phyloP scores from a whole-genome alignment of 1,140 invertebrate genomes.

The Pogonomyrmex barbatus region DNA sequence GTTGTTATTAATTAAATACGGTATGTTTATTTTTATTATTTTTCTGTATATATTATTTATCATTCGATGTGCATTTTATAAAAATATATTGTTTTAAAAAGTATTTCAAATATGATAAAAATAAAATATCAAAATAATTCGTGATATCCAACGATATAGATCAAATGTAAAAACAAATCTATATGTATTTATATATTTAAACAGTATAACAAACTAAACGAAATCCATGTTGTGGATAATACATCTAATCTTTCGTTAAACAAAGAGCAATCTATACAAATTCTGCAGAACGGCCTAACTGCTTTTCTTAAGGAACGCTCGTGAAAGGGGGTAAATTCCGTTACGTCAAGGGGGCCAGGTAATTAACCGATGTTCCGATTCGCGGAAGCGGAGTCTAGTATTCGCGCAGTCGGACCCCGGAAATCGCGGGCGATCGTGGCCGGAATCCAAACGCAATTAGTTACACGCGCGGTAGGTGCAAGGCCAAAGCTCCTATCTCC shows the following conservation, averaged over 20 bases:
- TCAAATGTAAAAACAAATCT: neutral
- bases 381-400: conserved; percentile 73
- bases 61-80: neutral
- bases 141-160: neutral
- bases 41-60: neutral
- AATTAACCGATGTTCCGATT: conserved; percentile 75
- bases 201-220: neutral
- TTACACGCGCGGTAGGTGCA: conserved; percentile 73
- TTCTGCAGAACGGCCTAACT: conserved; percentile 21
- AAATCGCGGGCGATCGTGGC: conserved; percentile 76
- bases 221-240: neutral
- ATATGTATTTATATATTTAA: neutral
- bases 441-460: conserved; percentile 79
- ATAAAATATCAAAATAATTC: neutral
- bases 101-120: neutral
- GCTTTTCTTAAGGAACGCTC: conserved; percentile 30
- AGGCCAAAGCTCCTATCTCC: conserved; percentile 62
- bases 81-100: neutral
- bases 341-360: conserved; percentile 60
- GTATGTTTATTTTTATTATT: neutral
- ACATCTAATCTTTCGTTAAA: neutral
- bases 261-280: conserved; percentile 33
- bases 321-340: conserved; percentile 61
- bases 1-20: neutral
- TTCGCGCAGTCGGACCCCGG: conserved; percentile 74